Evolutionary conservation across 1,140 invertebrate genomes (phyloP), one percentile per base, ranked within the genome.

Genomic region (Trichonephila inaurata): DNA sequence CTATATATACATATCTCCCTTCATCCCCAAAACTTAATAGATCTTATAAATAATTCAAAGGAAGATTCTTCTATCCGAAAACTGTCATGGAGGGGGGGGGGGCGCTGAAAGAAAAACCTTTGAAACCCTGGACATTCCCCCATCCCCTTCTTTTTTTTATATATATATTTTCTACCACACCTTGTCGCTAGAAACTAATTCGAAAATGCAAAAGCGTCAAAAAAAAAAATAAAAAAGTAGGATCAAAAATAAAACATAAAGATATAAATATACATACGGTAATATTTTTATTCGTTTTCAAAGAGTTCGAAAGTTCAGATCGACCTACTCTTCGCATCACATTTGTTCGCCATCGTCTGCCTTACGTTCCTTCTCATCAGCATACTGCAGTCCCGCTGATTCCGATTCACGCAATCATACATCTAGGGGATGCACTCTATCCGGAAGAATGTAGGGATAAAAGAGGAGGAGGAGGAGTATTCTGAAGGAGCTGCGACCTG

Each of bases 321-420:
- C 69, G 69, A 77, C 69, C 69, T 77, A 77, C 28, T 40, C 69
- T 18, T 81, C 24, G 19, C 61, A 61, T 77, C 51, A 3, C 86
- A 88, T 88, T 88, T 91, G 51, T 81, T 91, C 40, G 51, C 18
- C 89, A 61, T 66, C 64, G 33, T 33, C 82, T 92, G 91, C 83
- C 87, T 92, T 87, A 40, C 91, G 72, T 92, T 69, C 44, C 5
- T 64, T 87, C 91, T 92, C 91, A 92, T 92, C 91, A 92, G 83
- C 82, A 92, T 92, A 92, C 64, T 19, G 60, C 90, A 83, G 77
- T 81, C 72, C 66, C 21, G 64, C 66, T 40, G 64, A 89, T 92
- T 85, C 90, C 77, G 62, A 90, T 90, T 90, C 89, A 90, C 81
- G 61, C 90, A 83, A 66, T 92, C 82, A 83, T 92, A 66, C 90